Percentiles rank a stretch among this genome's conserved stretches.
These are phyloP conservation scores for Siniperca chuatsi DNA, from an alignment of 2,113 vertebrate species.

Conservation along the genomic window DNA sequence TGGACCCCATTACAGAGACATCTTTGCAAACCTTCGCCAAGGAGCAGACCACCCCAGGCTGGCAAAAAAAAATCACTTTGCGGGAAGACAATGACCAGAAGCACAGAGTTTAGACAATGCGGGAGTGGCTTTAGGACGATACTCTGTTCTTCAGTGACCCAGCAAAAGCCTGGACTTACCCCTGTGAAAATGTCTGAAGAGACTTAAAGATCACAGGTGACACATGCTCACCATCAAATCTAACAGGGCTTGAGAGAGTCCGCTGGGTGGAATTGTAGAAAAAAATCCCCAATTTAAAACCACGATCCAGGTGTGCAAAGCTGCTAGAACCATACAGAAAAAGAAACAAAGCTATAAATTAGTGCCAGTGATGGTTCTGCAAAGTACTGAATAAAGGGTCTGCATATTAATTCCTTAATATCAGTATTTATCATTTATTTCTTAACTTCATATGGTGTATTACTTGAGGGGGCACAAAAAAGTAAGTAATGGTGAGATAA, in stretches of 20 bases:
- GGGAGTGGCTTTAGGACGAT: neutral
- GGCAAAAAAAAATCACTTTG: neutral
- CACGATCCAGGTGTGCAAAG: neutral
- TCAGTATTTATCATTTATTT: neutral
- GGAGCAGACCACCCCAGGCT: neutral
- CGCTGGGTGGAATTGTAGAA: neutral
- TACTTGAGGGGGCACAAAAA: too few species aligned
- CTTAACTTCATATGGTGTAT: too few species aligned
- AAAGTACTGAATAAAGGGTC: neutral
- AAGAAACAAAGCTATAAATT: neutral
- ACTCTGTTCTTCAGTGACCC: constrained; percentile 1
- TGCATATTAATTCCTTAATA: neutral
- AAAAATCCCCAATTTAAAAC: neutral
- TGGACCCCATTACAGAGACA: neutral
- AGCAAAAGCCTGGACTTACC: neutral
- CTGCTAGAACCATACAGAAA: neutral
- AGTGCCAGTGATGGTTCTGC: neutral
- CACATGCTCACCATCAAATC: constrained; percentile 11
- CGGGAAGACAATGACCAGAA: neutral
- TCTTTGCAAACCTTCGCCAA: neutral
- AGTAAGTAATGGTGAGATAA: too few species aligned
- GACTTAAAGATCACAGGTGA: constrained; percentile 1
- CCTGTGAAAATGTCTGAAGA: neutral
- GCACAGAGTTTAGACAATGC: neutral
- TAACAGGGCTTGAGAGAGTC: neutral